Evolutionary conservation across 2,888 invertebrate species (phyloP).

Genomic region (Odontocolon sp.): DNA sequence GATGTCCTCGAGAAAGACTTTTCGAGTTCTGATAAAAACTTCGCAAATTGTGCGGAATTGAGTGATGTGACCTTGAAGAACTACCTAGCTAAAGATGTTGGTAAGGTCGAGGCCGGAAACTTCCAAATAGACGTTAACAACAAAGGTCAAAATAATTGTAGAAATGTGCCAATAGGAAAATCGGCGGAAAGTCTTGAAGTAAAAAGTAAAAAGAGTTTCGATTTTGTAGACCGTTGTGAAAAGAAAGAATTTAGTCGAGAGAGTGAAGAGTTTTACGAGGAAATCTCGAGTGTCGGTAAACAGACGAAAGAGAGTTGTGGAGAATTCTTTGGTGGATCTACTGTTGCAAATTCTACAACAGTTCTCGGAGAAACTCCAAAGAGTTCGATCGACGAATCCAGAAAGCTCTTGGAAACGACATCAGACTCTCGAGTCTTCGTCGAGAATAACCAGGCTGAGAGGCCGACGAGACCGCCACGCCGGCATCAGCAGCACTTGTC

Average conservation of each 20-base stretch:
- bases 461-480: conserved; percentile 37
- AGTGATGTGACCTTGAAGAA: conserved; percentile 33
- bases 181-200: neutral
- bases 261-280: conserved; percentile 35
- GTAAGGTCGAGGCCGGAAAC: conserved; percentile 15
- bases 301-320: conserved; percentile 17
- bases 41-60: neutral
- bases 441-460: conserved; percentile 60
- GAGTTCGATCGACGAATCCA: conserved; percentile 42
- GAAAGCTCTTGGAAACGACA: conserved; percentile 26
- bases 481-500: conserved; percentile 36
- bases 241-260: conserved; percentile 13
- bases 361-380: conserved; percentile 1
- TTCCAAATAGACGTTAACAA: conserved; percentile 15
- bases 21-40: neutral
- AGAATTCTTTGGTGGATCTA: conserved; percentile 19
- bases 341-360: conserved; percentile 12
- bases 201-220: neutral
- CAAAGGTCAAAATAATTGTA: neutral
- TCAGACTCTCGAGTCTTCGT: conserved; percentile 48
- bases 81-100: neutral
- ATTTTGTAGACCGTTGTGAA: conserved; percentile 6
- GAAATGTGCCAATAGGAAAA: conserved; percentile 27
- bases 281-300: conserved; percentile 24
- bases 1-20: neutral